Conservation (phyloP, 2,888 invertebrate genomes). For the Tachina lurida region DNA sequence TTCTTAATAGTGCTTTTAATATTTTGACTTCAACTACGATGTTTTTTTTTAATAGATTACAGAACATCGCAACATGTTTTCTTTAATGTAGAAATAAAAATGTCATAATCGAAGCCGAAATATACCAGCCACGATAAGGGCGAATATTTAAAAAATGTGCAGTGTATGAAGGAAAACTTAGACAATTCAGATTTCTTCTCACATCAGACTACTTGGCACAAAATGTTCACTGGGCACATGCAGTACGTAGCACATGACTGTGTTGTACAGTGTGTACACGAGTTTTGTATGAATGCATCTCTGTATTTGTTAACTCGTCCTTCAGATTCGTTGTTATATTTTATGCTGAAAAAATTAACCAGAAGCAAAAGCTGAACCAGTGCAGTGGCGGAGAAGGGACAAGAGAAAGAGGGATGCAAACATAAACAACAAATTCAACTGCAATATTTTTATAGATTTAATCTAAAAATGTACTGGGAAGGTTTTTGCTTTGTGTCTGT, state of each 20-base stretch:
- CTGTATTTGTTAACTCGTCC: constrained; percentile 63
- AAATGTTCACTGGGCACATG: too few species aligned
- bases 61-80: too few species aligned
- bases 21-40: too few species aligned
- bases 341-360: not conserved
- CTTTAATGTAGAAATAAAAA: too few species aligned
- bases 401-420: constrained; percentile 29
- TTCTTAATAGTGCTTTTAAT: too few species aligned
- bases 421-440: constrained; percentile 60
- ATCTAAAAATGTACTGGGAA: constrained; percentile 67
- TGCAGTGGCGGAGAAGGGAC: not conserved
- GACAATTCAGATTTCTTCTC: too few species aligned
- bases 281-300: constrained; percentile 30
- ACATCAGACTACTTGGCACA: too few species aligned
- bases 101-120: too few species aligned
- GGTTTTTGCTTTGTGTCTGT: constrained; percentile 35
- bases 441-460: constrained; percentile 63
- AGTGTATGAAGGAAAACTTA: too few species aligned
- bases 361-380: not conserved
- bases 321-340: constrained; percentile 58
- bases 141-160: too few species aligned
- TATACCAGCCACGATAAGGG: too few species aligned
- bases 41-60: too few species aligned
- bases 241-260: not conserved
- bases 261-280: not conserved